Evolutionary conservation across 2,797 vertebrate genomes (phyloP).

Genomic region (Paratrypauchen microcephalus): DNA sequence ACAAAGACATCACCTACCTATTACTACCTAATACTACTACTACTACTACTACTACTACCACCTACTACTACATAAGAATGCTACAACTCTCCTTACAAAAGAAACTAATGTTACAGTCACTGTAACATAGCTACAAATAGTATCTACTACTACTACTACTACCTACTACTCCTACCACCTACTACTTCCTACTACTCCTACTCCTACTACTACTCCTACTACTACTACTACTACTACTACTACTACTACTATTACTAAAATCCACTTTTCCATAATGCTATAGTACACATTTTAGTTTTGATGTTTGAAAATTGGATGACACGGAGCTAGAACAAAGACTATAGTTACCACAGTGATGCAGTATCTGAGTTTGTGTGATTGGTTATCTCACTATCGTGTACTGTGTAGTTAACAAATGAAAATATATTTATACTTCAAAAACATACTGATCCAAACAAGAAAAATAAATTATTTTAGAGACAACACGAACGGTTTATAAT

Average conservation of each 20-base stretch:
- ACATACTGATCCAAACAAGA: slow-evolving; percentile 47
- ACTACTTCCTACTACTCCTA: background rate
- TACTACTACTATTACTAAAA: background rate
- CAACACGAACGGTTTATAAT: slow-evolving; percentile 49
- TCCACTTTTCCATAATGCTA: background rate
- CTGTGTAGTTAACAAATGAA: slow-evolving; percentile 41
- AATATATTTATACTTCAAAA: slow-evolving; percentile 57
- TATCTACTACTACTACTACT: background rate
- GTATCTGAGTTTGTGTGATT: background rate
- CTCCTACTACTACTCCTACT: background rate
- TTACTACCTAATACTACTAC: no score
- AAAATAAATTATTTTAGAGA: slow-evolving; percentile 53
- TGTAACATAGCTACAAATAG: background rate
- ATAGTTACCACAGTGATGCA: background rate
- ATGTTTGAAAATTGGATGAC: background rate
- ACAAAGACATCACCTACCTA: no score
- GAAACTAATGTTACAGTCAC: no score
- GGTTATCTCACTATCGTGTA: background rate
- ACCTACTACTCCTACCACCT: background rate
- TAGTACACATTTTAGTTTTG: background rate
- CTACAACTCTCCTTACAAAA: no score
- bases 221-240: background rate
- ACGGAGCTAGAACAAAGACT: background rate
- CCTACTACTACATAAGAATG: background rate
- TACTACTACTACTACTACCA: background rate